Percentiles rank a stretch among this genome's conserved stretches.
These are phyloP conservation scores for Cryptomyrus ogoouensis DNA, from an alignment of 2,113 vertebrate species.

Conservation along the genomic window DNA sequence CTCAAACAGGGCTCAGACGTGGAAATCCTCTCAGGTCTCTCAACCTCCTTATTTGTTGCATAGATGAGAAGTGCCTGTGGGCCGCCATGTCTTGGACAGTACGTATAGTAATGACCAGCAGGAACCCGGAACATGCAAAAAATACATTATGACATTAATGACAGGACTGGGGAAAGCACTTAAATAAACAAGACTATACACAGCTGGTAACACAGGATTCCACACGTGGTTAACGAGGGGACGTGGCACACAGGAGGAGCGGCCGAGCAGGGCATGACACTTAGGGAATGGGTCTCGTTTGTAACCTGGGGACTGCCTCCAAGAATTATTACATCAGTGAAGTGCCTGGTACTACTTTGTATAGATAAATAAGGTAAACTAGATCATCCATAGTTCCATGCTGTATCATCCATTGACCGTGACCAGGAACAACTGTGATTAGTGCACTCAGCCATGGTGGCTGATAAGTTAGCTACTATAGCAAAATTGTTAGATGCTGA, in stretches of 20 bases:
- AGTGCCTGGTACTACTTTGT: neutral
- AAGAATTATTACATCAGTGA: neutral
- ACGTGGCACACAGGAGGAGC: no score
- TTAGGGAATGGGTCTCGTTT: neutral
- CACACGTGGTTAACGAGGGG: no score
- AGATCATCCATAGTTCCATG: neutral
- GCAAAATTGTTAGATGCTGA: neutral
- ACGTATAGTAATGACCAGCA: neutral
- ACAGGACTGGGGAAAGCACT: no score
- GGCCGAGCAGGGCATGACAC: neutral
- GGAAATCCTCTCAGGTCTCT: neutral
- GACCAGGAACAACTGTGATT: neutral
- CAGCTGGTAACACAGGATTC: no score
- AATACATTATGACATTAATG: no score
- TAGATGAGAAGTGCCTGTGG: neutral
- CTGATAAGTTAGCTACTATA: neutral
- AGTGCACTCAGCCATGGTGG: neutral
- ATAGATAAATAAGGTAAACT: neutral
- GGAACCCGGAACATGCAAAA: no score
- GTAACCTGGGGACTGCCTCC: neutral
- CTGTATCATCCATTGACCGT: neutral
- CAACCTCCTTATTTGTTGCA: neutral
- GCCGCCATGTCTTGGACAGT: neutral
- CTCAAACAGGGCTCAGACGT: neutral
- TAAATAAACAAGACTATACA: no score